These are phyloP conservation scores for Morpho deidamia DNA, from an alignment of 2,888 invertebrate genomes.

Conservation along the genomic window DNA sequence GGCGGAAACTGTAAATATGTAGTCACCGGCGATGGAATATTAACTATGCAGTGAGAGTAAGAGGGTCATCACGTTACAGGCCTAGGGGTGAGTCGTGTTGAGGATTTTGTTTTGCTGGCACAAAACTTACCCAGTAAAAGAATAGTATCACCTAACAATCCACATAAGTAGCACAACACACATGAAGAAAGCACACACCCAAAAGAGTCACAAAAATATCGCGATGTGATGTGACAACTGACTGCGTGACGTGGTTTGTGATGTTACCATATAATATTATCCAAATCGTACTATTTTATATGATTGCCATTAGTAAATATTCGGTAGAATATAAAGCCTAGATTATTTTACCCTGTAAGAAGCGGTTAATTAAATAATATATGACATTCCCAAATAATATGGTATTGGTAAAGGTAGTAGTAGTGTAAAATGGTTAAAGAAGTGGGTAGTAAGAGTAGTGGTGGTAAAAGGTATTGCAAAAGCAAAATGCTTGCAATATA, in stretches of 20 bases:
- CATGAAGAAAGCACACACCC: constrained; percentile 78
- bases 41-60: constrained; percentile 19
- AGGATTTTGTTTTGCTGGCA: neutral
- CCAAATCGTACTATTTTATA: constrained; percentile 2
- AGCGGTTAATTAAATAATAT: no score
- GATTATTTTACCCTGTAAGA: no score
- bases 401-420: no score
- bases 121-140: constrained; percentile 64
- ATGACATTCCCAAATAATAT: no score
- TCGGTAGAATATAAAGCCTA: neutral
- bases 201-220: constrained; percentile 76
- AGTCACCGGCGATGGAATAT: constrained; percentile 55
- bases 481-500: no score
- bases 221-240: constrained; percentile 76
- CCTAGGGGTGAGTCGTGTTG: neutral
- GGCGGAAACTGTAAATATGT: constrained; percentile 48
- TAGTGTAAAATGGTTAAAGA: no score
- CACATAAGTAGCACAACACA: constrained; percentile 79
- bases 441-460: no score
- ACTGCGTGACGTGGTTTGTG: constrained; percentile 74
- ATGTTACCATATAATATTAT: constrained; percentile 42
- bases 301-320: neutral
- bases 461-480: no score
- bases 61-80: constrained; percentile 2
- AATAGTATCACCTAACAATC: constrained; percentile 76